phyloP scores from a whole-genome alignment of 2,888 invertebrate genomes.

The Epistrophe eligans region DNA sequence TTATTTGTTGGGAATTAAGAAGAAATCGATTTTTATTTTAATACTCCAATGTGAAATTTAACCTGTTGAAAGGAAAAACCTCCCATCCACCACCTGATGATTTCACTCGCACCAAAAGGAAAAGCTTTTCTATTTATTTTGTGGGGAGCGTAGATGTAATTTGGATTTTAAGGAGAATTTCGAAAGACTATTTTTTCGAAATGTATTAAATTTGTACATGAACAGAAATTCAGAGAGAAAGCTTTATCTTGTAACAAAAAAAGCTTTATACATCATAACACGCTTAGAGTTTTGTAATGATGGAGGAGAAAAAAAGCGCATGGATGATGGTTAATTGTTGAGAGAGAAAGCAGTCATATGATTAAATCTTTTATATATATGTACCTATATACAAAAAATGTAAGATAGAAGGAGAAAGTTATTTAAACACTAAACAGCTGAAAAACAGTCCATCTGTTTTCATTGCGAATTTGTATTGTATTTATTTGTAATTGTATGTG shows the following conservation, averaged over 20 bases:
- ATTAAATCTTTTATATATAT: background rate
- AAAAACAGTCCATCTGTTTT: slow-evolving; percentile 13
- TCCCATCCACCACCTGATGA: slow-evolving; percentile 70
- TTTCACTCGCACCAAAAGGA: slow-evolving; percentile 21
- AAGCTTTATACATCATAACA: background rate
- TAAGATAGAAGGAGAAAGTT: background rate
- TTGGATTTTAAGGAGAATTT: background rate
- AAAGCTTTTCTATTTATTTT: background rate
- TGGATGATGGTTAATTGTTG: background rate
- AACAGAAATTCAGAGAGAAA: background rate
- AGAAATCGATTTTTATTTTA: slow-evolving; percentile 58
- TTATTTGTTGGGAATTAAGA: slow-evolving; percentile 22
- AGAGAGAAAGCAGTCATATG: slow-evolving; percentile 7
- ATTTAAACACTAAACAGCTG: slow-evolving; percentile 15
- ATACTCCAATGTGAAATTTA: slow-evolving; percentile 41
- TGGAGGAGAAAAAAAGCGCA: slow-evolving; percentile 29
- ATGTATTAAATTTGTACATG: slow-evolving; percentile 7
- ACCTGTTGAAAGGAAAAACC: slow-evolving; percentile 64
- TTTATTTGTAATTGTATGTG: background rate
- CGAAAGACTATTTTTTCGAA: background rate
- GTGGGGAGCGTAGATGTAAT: background rate
- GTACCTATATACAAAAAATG: too few species aligned
- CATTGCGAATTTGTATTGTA: background rate
- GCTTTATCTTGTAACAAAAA: background rate
- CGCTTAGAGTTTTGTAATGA: background rate